These are phyloP conservation scores for Leucoraja erinaceus DNA, from an alignment of 2,113 vertebrate genomes.

Conservation along the genomic window DNA sequence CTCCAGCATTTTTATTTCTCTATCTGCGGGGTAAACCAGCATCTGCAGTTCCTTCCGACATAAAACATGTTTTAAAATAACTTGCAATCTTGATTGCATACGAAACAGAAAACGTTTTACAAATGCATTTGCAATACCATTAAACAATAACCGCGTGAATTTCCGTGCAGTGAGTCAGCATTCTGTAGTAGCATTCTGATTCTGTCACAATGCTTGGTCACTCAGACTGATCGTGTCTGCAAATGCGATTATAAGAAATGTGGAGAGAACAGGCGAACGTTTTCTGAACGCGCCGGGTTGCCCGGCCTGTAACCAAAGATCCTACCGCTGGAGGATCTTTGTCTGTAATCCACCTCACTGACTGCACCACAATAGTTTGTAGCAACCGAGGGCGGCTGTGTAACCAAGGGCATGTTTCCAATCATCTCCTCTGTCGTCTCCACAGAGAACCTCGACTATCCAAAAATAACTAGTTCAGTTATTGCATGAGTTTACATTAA, in stretches of 20 bases:
- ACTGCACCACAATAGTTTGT: not conserved
- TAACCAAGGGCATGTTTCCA: not conserved
- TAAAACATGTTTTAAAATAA: not conserved
- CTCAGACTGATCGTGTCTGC: not conserved
- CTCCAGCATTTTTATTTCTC: too few species aligned
- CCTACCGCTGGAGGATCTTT: too few species aligned
- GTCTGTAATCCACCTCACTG: too few species aligned
- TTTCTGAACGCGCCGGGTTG: not conserved
- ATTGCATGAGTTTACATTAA: too few species aligned
- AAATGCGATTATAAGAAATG: not conserved
- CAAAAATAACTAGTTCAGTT: too few species aligned
- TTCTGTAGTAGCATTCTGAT: not conserved
- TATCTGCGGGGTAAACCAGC: too few species aligned
- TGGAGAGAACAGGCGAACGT: not conserved
- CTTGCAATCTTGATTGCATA: not conserved
- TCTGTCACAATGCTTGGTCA: not conserved
- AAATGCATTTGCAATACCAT: too few species aligned
- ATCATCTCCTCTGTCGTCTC: not conserved
- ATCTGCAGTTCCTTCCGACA: too few species aligned
- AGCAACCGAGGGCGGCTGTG: too few species aligned
- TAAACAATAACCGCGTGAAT: not conserved
- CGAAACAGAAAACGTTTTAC: not conserved
- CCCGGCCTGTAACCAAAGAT: too few species aligned
- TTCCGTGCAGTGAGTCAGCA: not conserved
- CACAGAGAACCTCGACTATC: not conserved